phyloP scores from a whole-genome alignment of 2,797 vertebrate species.

The Gymnopithys bicolor region DNA sequence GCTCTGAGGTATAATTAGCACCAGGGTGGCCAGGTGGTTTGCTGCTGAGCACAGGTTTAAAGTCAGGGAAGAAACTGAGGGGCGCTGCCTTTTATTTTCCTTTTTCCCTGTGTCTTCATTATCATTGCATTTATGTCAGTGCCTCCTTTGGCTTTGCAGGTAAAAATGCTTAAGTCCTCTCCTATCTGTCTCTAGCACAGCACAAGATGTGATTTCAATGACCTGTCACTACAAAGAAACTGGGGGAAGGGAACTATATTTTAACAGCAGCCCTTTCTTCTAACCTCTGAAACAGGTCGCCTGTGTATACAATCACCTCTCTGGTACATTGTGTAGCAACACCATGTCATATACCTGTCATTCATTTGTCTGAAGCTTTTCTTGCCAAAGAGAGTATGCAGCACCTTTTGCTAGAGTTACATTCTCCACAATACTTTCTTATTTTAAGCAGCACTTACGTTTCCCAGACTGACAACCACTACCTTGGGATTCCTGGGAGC shows the following conservation, averaged over 20 bases:
- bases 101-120: accelerated
- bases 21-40: neutral
- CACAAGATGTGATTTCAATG: neutral
- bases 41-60: neutral
- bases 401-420: neutral
- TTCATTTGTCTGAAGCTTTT: neutral
- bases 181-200: neutral
- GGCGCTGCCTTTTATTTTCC: neutral
- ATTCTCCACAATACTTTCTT: neutral
- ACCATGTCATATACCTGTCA: neutral
- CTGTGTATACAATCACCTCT: neutral
- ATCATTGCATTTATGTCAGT: neutral
- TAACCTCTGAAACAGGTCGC: neutral
- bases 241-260: neutral
- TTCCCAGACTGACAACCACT: neutral
- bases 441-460: neutral
- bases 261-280: neutral
- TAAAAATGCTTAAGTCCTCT: neutral
- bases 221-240: neutral
- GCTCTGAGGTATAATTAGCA: neutral
- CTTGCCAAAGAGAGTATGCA: neutral
- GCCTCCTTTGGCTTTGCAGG: neutral
- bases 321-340: neutral
- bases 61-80: neutral
- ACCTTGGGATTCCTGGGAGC: neutral